Conservation (phyloP, 1,140 invertebrate species). For the Diorhabda elongata region DNA sequence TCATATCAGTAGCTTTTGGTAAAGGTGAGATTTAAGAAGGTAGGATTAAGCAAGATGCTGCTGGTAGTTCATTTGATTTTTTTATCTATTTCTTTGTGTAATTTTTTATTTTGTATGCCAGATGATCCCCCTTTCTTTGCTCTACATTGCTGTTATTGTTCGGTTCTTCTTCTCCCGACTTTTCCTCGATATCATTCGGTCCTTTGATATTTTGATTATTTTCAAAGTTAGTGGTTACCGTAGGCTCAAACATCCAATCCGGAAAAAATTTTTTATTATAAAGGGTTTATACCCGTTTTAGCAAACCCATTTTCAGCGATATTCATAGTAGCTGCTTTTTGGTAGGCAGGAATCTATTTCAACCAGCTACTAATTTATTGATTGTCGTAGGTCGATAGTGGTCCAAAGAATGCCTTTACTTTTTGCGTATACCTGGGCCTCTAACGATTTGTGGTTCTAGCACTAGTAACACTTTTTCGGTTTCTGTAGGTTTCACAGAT, state of each 20-base stretch:
- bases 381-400: constrained; percentile 37
- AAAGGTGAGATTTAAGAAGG: not conserved
- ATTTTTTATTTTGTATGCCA: constrained; percentile 8
- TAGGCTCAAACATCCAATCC: constrained; percentile 8
- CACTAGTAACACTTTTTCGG: no score
- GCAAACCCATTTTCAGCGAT: constrained; percentile 39
- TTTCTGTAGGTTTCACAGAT: no score
- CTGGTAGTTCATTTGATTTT: not conserved
- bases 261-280: constrained; percentile 26
- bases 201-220: not conserved
- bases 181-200: constrained; percentile 1
- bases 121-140: not conserved
- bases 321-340: constrained; percentile 28
- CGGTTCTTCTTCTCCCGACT: no score
- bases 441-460: not conserved
- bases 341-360: constrained; percentile 21
- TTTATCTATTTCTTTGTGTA: constrained; percentile 4
- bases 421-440: constrained; percentile 23
- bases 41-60: not conserved
- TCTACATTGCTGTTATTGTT: not conserved
- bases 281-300: constrained; percentile 40
- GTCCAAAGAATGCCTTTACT: constrained; percentile 36
- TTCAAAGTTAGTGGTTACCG: not conserved
- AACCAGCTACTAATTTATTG: constrained; percentile 36
- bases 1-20: not conserved